phyloP scores from a whole-genome alignment of 2,888 invertebrate species.

The Diaprepes abbreviatus region DNA sequence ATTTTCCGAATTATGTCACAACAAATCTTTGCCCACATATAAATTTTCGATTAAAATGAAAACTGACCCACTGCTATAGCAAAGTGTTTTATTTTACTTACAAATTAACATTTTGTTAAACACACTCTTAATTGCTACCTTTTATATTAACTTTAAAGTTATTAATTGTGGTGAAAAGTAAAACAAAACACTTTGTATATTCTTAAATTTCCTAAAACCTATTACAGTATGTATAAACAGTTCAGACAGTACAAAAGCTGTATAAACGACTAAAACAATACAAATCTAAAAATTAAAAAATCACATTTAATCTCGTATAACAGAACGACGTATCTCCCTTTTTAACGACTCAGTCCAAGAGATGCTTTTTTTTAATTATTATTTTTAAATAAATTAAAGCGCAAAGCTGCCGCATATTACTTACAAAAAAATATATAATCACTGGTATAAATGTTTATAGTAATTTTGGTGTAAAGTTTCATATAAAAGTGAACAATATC shows the following conservation, averaged over 20 bases:
- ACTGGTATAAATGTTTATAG: neutral
- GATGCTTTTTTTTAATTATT: neutral
- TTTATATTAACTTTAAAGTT: no score
- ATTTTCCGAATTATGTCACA: no score
- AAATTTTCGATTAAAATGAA: neutral
- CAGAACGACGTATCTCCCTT: constrained; percentile 34
- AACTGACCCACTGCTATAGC: no score
- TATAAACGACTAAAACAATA: constrained; percentile 35
- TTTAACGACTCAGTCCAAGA: constrained; percentile 27
- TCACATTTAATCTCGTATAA: constrained; percentile 51
- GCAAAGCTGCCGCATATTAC: constrained; percentile 33
- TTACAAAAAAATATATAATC: constrained; percentile 2
- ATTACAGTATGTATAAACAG: constrained; percentile 38
- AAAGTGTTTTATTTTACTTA: constrained; percentile 2
- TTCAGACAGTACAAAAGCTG: constrained; percentile 31
- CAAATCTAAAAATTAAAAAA: constrained; percentile 47
- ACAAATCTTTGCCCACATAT: neutral
- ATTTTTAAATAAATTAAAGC: constrained; percentile 42
- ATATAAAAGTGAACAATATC: neutral
- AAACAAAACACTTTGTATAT: constrained; percentile 24
- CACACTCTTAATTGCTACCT: no score
- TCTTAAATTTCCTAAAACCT: constrained; percentile 35
- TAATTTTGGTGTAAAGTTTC: neutral
- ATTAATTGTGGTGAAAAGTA: neutral
- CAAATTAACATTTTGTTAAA: no score